Evolutionary conservation across 2,888 invertebrate species (phyloP).

Genomic region (Balanococcus diminutus): DNA sequence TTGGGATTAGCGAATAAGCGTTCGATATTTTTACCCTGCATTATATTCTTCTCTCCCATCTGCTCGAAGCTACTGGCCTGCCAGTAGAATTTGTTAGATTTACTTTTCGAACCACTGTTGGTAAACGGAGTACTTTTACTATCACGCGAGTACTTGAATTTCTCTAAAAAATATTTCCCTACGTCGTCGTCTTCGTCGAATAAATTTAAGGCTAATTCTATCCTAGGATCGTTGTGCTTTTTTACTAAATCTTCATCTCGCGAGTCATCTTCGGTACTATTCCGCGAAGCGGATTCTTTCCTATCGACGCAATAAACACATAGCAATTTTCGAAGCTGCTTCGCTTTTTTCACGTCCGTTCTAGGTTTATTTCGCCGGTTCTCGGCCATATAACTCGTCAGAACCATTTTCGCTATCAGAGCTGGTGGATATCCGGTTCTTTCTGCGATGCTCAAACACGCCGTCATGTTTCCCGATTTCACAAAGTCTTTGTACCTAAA

Average conservation of each 20-base stretch:
- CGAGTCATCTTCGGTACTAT: neutral
- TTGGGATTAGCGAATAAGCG: constrained; percentile 28
- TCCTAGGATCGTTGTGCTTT: constrained; percentile 41
- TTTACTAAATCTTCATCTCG: neutral
- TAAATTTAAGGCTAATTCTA: constrained; percentile 49
- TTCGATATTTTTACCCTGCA: constrained; percentile 20
- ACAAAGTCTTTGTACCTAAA: constrained; percentile 17
- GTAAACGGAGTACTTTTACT: neutral
- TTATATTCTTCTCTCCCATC: constrained; percentile 45
- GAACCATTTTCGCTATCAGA: constrained; percentile 39
- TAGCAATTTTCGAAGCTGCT: neutral
- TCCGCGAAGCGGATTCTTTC: neutral
- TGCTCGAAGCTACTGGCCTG: constrained; percentile 30
- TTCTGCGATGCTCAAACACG: constrained; percentile 21
- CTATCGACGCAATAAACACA: neutral
- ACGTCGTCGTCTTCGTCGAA: constrained; percentile 43
- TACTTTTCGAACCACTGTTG: neutral
- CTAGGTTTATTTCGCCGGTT: neutral
- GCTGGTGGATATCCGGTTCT: constrained; percentile 21
- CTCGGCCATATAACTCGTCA: neutral
- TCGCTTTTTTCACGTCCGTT: constrained; percentile 2
- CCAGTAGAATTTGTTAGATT: constrained; percentile 32
- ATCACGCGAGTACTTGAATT: constrained; percentile 31
- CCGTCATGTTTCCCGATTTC: neutral
- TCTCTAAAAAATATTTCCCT: constrained; percentile 45